phyloP scores from a whole-genome alignment of 2,113 vertebrate genomes.

The Sula dactylatra region DNA sequence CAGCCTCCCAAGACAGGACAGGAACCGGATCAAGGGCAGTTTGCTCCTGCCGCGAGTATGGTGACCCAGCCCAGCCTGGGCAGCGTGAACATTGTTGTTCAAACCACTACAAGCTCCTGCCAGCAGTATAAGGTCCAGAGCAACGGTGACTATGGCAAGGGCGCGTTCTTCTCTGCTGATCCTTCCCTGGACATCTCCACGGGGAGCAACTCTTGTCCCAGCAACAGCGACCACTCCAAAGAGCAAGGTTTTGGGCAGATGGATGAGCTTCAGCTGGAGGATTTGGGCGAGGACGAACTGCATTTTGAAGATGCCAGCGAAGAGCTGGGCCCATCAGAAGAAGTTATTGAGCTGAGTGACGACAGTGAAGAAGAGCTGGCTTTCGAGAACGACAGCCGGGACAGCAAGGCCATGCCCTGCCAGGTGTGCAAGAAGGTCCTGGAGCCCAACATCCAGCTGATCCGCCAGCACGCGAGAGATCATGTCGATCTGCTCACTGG shows the following conservation, averaged over 20 bases:
- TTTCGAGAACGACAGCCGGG: conserved; percentile 77
- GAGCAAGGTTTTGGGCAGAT: conserved; percentile 74
- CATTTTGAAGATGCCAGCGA: conserved; percentile 72
- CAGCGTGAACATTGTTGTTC: background rate
- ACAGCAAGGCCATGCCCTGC: conserved; percentile 80
- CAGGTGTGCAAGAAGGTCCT: conserved; percentile 85
- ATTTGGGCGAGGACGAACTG: conserved; percentile 73
- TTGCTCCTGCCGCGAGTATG: conserved; percentile 13
- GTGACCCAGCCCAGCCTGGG: conserved; percentile 59
- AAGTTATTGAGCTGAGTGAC: conserved; percentile 93
- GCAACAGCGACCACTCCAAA: conserved; percentile 75
- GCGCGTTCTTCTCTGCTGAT: conserved; percentile 74
- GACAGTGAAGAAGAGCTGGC: conserved; percentile 91
- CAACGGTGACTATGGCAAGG: conserved; percentile 76
- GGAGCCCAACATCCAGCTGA: conserved; percentile 82
- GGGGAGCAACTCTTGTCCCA: conserved; percentile 74
- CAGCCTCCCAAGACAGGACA: conserved; percentile 82
- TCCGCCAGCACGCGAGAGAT: conserved; percentile 84
- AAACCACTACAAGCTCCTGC: conserved; percentile 52
- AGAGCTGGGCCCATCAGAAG: conserved; percentile 81
- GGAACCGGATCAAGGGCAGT: conserved; percentile 72
- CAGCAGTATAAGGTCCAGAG: conserved; percentile 76
- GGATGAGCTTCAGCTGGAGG: conserved; percentile 80
- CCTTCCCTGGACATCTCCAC: conserved; percentile 63
- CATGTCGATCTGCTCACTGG: conserved; percentile 84